phyloP scores from a whole-genome alignment of 2,113 vertebrate genomes.

The Proterorhinus semilunaris region DNA sequence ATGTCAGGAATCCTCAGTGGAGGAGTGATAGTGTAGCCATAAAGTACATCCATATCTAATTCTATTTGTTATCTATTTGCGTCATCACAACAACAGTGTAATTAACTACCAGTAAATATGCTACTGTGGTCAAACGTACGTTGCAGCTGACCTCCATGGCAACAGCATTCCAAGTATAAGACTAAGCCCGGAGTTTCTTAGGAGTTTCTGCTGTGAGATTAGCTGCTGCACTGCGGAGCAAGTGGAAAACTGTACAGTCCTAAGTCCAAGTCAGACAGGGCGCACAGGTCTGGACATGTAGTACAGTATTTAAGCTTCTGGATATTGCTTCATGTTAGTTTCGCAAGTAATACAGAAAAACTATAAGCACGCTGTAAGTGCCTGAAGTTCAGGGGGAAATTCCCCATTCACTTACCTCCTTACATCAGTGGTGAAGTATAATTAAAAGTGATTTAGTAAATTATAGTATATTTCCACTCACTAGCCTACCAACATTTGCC shows the following conservation, averaged over 20 bases:
- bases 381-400: no score
- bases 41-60: neutral
- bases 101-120: constrained; percentile 4
- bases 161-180: constrained; percentile 70
- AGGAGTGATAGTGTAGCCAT: constrained; percentile 13
- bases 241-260: constrained; percentile 24
- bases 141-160: constrained; percentile 45
- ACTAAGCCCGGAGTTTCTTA: constrained; percentile 56
- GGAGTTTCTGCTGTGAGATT: constrained; percentile 58
- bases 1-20: constrained; percentile 49
- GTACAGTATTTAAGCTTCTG: neutral
- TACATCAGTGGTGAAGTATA: no score
- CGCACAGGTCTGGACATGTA: constrained; percentile 6
- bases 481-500: no score
- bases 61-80: constrained; percentile 3
- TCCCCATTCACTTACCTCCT: no score
- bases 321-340: neutral
- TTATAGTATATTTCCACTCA: no score
- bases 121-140: constrained; percentile 19
- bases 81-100: constrained; percentile 9
- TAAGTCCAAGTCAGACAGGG: constrained; percentile 2
- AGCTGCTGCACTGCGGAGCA: constrained; percentile 13
- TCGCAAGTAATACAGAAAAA: neutral
- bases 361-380: neutral
- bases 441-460: no score